phyloP scores from a whole-genome alignment of 1,140 invertebrate species.

The Drosophila paulistorum region DNA sequence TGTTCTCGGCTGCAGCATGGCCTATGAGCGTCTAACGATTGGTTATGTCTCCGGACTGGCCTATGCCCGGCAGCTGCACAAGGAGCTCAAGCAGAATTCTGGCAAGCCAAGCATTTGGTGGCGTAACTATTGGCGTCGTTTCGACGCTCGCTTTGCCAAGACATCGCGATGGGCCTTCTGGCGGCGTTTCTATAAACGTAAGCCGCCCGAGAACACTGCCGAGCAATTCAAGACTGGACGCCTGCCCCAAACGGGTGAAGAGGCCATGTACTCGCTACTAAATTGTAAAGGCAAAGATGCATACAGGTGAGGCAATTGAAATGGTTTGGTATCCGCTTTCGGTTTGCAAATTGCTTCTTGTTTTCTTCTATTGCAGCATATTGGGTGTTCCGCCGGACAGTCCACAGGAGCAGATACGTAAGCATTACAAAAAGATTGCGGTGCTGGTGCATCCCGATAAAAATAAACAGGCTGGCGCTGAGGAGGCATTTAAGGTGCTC shows the following conservation, averaged over 20 bases:
- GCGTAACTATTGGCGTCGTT: conserved; percentile 71
- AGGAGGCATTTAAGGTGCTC: conserved; percentile 97
- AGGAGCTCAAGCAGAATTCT: conserved; percentile 78
- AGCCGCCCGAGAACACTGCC: conserved; percentile 56
- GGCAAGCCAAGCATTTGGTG: conserved; percentile 79
- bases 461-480: conserved; percentile 96
- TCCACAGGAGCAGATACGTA: conserved; percentile 96
- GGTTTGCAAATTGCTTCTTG: not conserved
- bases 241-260: conserved; percentile 94
- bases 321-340: too few relatives aligned
- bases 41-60: conserved; percentile 58
- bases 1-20: conserved; percentile 89
- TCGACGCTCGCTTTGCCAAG: conserved; percentile 76
- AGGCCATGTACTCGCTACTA: conserved; percentile 95
- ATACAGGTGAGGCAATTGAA: conserved; percentile 87
- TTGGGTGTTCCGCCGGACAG: conserved; percentile 93
- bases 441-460: conserved; percentile 98
- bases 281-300: conserved; percentile 97
- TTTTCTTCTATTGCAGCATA: conserved; percentile 86
- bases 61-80: conserved; percentile 67
- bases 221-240: conserved; percentile 82
- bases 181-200: conserved; percentile 76
- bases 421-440: conserved; percentile 96
- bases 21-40: conserved; percentile 85
- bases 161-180: conserved; percentile 79